These are phyloP conservation scores for Hyla sarda DNA, from an alignment of 2,113 vertebrate species.

Conservation along the genomic window DNA sequence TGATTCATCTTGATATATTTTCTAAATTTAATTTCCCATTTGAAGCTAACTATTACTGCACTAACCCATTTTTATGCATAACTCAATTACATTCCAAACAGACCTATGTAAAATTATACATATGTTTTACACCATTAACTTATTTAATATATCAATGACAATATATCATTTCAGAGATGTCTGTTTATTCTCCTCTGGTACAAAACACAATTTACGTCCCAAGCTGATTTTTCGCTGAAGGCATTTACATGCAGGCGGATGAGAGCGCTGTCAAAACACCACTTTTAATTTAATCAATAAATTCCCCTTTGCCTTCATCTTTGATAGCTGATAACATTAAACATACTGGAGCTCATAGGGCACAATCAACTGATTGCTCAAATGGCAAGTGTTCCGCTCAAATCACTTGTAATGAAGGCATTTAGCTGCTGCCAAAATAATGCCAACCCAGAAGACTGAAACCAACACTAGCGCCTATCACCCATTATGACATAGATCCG, in stretches of 20 bases:
- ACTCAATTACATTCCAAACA: neutral
- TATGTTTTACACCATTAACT: neutral
- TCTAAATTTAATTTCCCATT: neutral
- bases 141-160: neutral
- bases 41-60: no score
- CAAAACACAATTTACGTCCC: neutral
- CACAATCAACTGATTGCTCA: slow-evolving; percentile 50
- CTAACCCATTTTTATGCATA: neutral
- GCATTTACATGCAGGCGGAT: neutral
- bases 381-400: slow-evolving; percentile 24
- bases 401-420: slow-evolving; percentile 52
- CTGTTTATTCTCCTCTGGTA: neutral
- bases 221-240: neutral
- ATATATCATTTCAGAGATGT: neutral
- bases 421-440: slow-evolving; percentile 34
- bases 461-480: slow-evolving; percentile 23
- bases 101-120: neutral
- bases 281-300: slow-evolving; percentile 44
- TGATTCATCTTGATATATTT: neutral
- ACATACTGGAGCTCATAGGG: slow-evolving; percentile 11
- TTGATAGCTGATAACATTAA: slow-evolving; percentile 30
- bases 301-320: slow-evolving; percentile 33
- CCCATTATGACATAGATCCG: neutral
- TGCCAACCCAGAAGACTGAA: slow-evolving; percentile 27
- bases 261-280: slow-evolving; percentile 16